Conservation (phyloP, 2,888 invertebrate species). For the Drosophila mimica region DNA sequence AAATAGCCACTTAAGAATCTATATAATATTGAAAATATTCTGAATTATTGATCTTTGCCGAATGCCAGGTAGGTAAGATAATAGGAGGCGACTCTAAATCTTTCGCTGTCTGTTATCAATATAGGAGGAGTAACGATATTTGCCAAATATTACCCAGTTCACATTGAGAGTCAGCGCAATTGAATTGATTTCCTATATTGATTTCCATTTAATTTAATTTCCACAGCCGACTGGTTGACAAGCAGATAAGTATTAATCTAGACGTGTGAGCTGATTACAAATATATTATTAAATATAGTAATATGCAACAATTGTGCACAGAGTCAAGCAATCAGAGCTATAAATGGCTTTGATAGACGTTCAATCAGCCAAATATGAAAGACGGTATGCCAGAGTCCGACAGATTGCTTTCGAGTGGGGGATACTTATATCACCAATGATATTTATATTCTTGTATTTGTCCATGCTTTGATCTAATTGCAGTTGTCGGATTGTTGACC, state of each 20-base stretch:
- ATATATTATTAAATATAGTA: not conserved
- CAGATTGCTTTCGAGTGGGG: not conserved
- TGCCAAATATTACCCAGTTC: constrained; percentile 16
- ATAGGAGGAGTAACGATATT: not conserved
- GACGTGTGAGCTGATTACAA: constrained; percentile 68
- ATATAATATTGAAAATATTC: not conserved
- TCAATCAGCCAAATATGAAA: constrained; percentile 48
- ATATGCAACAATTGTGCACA: constrained; percentile 38
- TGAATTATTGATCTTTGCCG: not conserved
- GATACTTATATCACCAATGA: too few relatives aligned
- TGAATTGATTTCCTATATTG: not conserved
- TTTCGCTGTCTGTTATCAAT: too few relatives aligned
- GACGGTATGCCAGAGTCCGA: constrained; percentile 53
- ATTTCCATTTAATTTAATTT: constrained; percentile 48
- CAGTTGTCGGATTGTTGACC: constrained; percentile 56
- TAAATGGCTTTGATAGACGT: constrained; percentile 59
- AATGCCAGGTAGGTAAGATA: constrained; percentile 28
- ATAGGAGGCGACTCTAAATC: too few relatives aligned
- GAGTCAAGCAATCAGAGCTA: constrained; percentile 27
- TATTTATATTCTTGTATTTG: not conserved
- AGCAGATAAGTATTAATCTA: constrained; percentile 72
- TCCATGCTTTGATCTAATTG: constrained; percentile 56
- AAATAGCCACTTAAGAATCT: not conserved
- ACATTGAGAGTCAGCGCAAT: not conserved
- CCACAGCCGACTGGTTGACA: constrained; percentile 15